Evolutionary conservation across 2,888 invertebrate genomes (phyloP), one percentile per base, ranked within the genome.

Genomic region (Patella depressa): DNA sequence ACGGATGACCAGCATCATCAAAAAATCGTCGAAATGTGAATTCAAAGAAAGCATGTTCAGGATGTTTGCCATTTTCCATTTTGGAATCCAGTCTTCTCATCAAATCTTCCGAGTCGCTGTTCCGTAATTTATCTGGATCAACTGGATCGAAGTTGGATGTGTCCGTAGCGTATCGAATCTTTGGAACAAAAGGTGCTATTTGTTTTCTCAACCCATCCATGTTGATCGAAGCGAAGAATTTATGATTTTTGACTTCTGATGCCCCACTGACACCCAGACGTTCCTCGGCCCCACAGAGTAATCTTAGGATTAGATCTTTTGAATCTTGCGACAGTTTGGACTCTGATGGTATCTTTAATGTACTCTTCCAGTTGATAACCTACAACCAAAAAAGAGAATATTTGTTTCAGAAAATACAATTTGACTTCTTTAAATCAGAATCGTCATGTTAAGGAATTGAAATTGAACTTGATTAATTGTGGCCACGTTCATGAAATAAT

Each of bases 21-120:
- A 99, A 99, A 93, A 99, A 99, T 88, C 99, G 94, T 83, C 99
- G 94, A 93, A 99, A 99, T 69, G 99, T 99, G 93, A 99, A 99
- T 93, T 99, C 99, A 92, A 98, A 98, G 94, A 99, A 99, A 78
- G 98, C 99, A 91, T 98, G 98, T 93, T 97, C 98, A 1, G 93
- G 93, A 82, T 96, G 95, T 78, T 91, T 91, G 73, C 90, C 90
- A 29, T 29, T 29, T 29, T 29, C 29, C 29, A 29, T 29, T 29
- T 29, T 29, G 29, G 29, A 29, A 29, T 29, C 29, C 29, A 29
- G 29, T 29, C 29, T 29, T 29, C 85, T 82, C 29, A 79, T 81
- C 73, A 85, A 85, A n/a, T 87, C 85, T 53, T 88, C 88, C 0
- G 85, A 84, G 79, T 88, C 88, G 79, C 84, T 84, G 53, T 84